Percentiles rank a stretch among this genome's conserved stretches.
Conservation (phyloP, 2,888 invertebrate species). For the Rotaria macrura region DNA sequence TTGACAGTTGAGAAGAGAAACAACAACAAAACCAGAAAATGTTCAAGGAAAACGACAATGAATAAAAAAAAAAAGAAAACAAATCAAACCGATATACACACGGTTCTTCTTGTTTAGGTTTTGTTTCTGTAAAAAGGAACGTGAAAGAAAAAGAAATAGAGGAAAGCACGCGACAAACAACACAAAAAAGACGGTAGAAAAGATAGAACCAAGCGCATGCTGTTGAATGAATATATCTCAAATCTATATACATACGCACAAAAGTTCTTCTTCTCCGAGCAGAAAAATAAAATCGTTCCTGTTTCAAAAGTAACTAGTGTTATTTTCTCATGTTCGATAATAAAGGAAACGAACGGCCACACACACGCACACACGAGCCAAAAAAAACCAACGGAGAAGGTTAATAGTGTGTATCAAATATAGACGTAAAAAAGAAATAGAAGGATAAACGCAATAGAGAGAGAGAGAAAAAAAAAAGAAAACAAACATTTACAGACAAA, state of each 20-base stretch:
- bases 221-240: neutral
- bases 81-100: neutral
- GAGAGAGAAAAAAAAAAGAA: neutral
- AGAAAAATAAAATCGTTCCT: conserved; percentile 15
- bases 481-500: neutral
- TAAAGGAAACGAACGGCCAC: neutral
- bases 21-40: conserved; percentile 10
- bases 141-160: neutral
- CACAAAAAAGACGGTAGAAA: neutral
- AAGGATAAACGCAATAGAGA: neutral
- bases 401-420: conserved; percentile 6
- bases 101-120: neutral
- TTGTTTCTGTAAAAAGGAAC: neutral
- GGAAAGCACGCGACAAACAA: conserved; percentile 1
- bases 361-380: neutral
- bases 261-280: neutral
- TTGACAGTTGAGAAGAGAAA: neutral
- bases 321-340: neutral
- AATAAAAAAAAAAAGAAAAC: neutral
- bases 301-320: neutral
- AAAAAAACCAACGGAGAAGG: neutral
- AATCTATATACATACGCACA: conserved; percentile 3
- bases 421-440: neutral
- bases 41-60: conserved; percentile 15
- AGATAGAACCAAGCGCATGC: conserved; percentile 8